Percentiles rank a stretch among this genome's conserved stretches.
Evolutionary conservation across 64 coral and sea anemone species (phyloP).

Genomic region (Exaiptasia diaphana): DNA sequence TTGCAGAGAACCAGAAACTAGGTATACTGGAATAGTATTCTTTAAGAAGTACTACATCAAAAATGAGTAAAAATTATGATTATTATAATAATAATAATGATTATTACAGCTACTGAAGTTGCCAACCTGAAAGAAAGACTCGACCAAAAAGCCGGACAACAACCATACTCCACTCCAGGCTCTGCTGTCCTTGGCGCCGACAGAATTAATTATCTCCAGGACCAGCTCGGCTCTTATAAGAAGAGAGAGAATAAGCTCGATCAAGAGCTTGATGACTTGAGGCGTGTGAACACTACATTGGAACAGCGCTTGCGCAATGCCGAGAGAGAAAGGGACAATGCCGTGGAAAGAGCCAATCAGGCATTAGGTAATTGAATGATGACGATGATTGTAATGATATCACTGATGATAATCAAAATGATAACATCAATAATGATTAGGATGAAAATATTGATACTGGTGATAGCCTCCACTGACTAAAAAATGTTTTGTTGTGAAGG

Average conservation of each 20-base stretch:
- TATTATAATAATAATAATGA: background rate
- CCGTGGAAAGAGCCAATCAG: slow-evolving; percentile 52
- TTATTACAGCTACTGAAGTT: slow-evolving; percentile 71
- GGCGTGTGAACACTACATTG: slow-evolving; percentile 49
- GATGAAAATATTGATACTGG: too few relatives aligned
- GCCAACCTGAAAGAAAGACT: slow-evolving; percentile 76
- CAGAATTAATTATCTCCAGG: slow-evolving; percentile 84
- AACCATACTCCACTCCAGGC: slow-evolving; percentile 44
- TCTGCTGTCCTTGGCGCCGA: slow-evolving; percentile 83
- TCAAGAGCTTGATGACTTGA: slow-evolving; percentile 69
- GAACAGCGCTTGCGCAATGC: slow-evolving; percentile 54
- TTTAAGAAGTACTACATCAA: too few relatives aligned
- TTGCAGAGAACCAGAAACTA: slow-evolving; percentile 95
- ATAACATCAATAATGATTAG: too few relatives aligned
- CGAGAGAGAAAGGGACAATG: slow-evolving; percentile 79
- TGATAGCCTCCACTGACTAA: too few relatives aligned
- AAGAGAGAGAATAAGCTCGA: slow-evolving; percentile 67
- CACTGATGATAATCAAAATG: too few relatives aligned
- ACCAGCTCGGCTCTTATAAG: slow-evolving; percentile 60
- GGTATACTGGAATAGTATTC: slow-evolving; percentile 16
- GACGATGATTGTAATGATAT: too few relatives aligned
- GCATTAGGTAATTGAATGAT: slow-evolving; percentile 49
- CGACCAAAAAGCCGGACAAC: slow-evolving; percentile 42
- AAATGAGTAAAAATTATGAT: too few relatives aligned
- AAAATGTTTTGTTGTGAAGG: too few relatives aligned